Base-by-base conservation (phyloP, 2,113 vertebrate species). In the Microcebus lehilahytsara region DNA sequence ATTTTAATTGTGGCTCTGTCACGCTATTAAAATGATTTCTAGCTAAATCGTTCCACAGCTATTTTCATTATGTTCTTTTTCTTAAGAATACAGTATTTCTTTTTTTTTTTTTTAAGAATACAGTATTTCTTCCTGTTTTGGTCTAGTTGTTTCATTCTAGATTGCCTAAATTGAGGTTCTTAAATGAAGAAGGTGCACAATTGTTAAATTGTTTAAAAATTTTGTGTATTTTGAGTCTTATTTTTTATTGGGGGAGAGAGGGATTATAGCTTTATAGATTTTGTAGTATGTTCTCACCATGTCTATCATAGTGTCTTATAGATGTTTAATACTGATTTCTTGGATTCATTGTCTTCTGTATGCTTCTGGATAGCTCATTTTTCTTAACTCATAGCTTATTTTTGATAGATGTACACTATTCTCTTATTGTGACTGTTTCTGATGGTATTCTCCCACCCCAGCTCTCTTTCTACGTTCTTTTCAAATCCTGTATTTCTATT, bases 61-160 rank as follows among this genome's bases (percentile, higher is more conserved):
- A 11, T 56, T 95, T 95, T 90, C n/a, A 90, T 87, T 90, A n/a
- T 60, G 13, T 64, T 91, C 8, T 88, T 96, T 89, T 93, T 67
- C 40, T 93, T 86, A 71, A 92, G 66, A 93, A 62, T 10, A 49
- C 6, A 46, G 42, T 46, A 46, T 46, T 46, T 46, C 40, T 42
- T 46, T 46, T 46, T 46, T 46, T 46, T 46, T 46, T 46, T 46
- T 46, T 46, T 46, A 46, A 46, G 42, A 46, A 46, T 46, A 46
- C 7, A 46, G 6, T 46, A 46, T 46, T 46, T 46, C 42, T 46
- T 49, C 46, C 51, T 95, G 6, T 95, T 95, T 96, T 66, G 40
- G 40, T 96, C 23, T 91, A n/a, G 40, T 51, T 92, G 62, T 42
- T 66, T 94, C 51, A 64, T 60, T 85, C 10, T 93, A 72, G 42